These are phyloP conservation scores for Popillia japonica DNA, from an alignment of 1,140 invertebrate genomes.

Conservation along the genomic window DNA sequence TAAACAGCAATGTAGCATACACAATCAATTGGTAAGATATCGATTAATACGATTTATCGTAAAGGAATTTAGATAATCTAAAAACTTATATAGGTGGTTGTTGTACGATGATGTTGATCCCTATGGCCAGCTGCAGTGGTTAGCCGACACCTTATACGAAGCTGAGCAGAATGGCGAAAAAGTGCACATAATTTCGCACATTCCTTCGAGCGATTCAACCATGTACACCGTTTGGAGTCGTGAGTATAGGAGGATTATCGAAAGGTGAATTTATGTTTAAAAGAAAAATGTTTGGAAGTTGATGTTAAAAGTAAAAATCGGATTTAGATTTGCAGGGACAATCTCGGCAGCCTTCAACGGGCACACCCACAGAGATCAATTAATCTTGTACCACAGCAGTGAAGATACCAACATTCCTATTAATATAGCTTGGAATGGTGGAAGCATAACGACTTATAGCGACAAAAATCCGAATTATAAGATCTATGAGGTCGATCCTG, in stretches of 20 bases:
- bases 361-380: slow-evolving; percentile 82
- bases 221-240: slow-evolving; percentile 65
- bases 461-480: slow-evolving; percentile 48
- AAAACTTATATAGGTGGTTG: slow-evolving; percentile 65
- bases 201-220: slow-evolving; percentile 74
- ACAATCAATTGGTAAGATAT: slow-evolving; percentile 73
- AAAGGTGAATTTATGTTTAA: slow-evolving; percentile 56
- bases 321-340: slow-evolving; percentile 61
- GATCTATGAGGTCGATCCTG: slow-evolving; percentile 41
- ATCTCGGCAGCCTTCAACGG: slow-evolving; percentile 83
- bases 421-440: slow-evolving; percentile 79
- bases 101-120: slow-evolving; percentile 68
- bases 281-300: slow-evolving; percentile 46
- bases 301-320: not conserved
- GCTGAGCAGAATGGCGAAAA: slow-evolving; percentile 75
- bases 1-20: slow-evolving; percentile 81
- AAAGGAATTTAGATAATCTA: not conserved
- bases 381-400: slow-evolving; percentile 73
- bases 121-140: slow-evolving; percentile 77
- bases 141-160: slow-evolving; percentile 71
- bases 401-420: slow-evolving; percentile 57
- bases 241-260: slow-evolving; percentile 69
- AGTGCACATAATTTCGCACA: slow-evolving; percentile 85
- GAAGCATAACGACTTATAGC: slow-evolving; percentile 69
- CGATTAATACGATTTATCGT: no score